Percentiles rank a stretch among this genome's conserved stretches.
Evolutionary conservation across 2,888 invertebrate genomes (phyloP).

Genomic region (Luperina testacea): DNA sequence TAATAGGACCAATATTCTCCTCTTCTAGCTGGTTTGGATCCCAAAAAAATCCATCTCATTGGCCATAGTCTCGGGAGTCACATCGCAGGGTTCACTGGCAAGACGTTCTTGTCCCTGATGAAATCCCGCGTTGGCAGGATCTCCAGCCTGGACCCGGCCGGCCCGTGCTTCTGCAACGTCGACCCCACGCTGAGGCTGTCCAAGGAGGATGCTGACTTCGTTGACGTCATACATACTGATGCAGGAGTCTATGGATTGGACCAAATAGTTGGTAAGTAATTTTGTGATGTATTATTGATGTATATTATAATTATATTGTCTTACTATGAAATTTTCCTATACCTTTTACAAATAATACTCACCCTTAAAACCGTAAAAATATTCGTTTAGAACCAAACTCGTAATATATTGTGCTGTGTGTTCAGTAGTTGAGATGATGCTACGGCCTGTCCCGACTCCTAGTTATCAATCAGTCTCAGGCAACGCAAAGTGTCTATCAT

Average conservation of each 20-base stretch:
- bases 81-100: constrained; percentile 82
- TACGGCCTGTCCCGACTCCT: neutral
- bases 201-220: constrained; percentile 78
- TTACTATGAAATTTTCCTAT: neutral
- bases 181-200: constrained; percentile 72
- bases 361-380: neutral
- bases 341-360: neutral
- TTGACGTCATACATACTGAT: constrained; percentile 83
- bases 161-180: constrained; percentile 83
- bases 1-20: neutral
- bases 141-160: constrained; percentile 84
- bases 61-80: constrained; percentile 87
- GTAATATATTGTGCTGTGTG: neutral
- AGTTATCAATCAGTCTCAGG: neutral
- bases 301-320: too few species aligned
- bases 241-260: constrained; percentile 81
- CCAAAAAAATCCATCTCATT: constrained; percentile 79
- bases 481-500: neutral
- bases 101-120: constrained; percentile 75
- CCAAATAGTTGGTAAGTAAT: constrained; percentile 76
- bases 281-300: constrained; percentile 1
- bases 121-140: constrained; percentile 78
- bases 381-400: neutral
- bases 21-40: constrained; percentile 76
- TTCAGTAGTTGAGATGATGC: neutral